Conservation (phyloP, 1,140 invertebrate species). For the Oscheius sp. region DNA sequence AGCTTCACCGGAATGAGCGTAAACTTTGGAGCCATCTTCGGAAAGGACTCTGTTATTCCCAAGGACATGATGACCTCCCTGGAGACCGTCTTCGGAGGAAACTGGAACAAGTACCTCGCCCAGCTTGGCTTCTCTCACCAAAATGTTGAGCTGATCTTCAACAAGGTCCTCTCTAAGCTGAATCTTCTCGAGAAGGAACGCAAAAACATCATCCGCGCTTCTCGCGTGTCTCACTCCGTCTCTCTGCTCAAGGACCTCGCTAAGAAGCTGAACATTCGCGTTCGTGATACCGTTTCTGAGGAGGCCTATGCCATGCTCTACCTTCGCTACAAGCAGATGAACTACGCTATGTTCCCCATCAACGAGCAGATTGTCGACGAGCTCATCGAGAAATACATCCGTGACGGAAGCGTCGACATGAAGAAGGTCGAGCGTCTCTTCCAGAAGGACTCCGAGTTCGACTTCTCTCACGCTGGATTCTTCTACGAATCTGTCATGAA, state of each 20-base stretch:
- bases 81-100: slow-evolving; percentile 40
- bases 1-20: slow-evolving; percentile 24
- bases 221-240: slow-evolving; percentile 5
- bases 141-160: slow-evolving; percentile 41
- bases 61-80: slow-evolving; percentile 41
- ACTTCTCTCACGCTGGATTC: slow-evolving; percentile 10
- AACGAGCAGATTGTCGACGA: slow-evolving; percentile 25
- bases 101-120: slow-evolving; percentile 39
- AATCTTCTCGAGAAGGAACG: slow-evolving; percentile 2
- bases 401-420: slow-evolving; percentile 39
- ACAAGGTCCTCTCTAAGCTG: slow-evolving; percentile 30
- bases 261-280: slow-evolving; percentile 24
- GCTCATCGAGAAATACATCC: slow-evolving; percentile 30
- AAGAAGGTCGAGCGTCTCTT: slow-evolving; percentile 24
- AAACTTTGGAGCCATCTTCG: slow-evolving; percentile 34
- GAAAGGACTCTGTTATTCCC: slow-evolving; percentile 41
- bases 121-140: slow-evolving; percentile 44
- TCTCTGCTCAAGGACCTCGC: slow-evolving; percentile 32
- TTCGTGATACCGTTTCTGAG: slow-evolving; percentile 14
- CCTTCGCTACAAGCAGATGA: slow-evolving; percentile 41
- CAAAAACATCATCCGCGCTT: neutral
- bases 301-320: slow-evolving; percentile 31
- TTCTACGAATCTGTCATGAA: slow-evolving; percentile 31
- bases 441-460: slow-evolving; percentile 10
- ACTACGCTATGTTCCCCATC: slow-evolving; percentile 34